phyloP scores from a whole-genome alignment of 2,888 invertebrate genomes.

The Nebria salina region DNA sequence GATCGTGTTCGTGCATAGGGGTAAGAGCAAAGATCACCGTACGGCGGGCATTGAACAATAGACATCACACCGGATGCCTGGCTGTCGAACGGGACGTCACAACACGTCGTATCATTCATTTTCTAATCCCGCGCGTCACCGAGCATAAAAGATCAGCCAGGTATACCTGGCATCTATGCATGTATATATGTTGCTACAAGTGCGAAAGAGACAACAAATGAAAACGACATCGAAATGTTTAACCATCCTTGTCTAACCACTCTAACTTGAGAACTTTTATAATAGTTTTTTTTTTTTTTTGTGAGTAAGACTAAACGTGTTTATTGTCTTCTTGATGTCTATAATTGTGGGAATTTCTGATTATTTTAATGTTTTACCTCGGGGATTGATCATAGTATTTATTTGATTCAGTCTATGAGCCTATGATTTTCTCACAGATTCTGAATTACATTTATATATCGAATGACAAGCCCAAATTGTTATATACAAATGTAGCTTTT shows the following conservation, averaged over 20 bases:
- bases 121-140: slow-evolving; percentile 42
- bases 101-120: slow-evolving; percentile 45
- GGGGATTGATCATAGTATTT: background rate
- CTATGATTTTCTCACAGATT: background rate
- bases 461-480: too few relatives aligned
- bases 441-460: background rate
- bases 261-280: background rate
- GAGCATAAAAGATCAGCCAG: slow-evolving; percentile 36
- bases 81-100: slow-evolving; percentile 39
- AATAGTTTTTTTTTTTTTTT: background rate
- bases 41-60: slow-evolving; percentile 31
- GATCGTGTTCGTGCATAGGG: slow-evolving; percentile 3
- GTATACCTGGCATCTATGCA: background rate
- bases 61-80: slow-evolving; percentile 31
- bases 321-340: slow-evolving; percentile 1
- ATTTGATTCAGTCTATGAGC: background rate
- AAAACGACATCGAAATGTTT: background rate
- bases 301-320: background rate
- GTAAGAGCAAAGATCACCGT: background rate
- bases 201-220: background rate
- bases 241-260: slow-evolving; percentile 1
- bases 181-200: background rate
- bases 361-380: slow-evolving; percentile 1
- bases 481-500: too few relatives aligned
- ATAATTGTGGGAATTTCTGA: background rate